Percentiles rank a stretch among this genome's conserved stretches.
These are phyloP conservation scores for Strix uralensis DNA, from an alignment of 2,113 vertebrate genomes.

Conservation along the genomic window DNA sequence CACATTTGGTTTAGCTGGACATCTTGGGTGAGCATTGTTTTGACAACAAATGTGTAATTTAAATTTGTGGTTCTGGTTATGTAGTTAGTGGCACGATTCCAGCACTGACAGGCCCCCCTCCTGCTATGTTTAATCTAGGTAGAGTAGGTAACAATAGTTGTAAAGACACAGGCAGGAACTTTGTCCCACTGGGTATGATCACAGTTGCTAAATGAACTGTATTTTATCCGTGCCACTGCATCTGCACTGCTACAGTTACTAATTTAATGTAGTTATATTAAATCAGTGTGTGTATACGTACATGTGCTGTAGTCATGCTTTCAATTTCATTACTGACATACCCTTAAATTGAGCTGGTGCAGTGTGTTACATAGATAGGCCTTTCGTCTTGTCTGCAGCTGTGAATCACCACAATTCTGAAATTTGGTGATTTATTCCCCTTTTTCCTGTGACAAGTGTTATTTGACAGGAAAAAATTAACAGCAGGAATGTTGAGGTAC, in stretches of 20 bases:
- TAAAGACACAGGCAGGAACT: neutral
- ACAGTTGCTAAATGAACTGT: neutral
- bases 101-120: neutral
- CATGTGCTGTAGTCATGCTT: neutral
- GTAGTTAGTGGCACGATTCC: neutral
- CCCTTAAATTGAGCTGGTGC: neutral
- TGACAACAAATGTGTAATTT: neutral
- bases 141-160: neutral
- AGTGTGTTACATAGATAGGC: neutral
- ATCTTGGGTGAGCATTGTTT: neutral
- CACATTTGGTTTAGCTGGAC: neutral
- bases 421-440: neutral
- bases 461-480: neutral
- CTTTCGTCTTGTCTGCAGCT: neutral
- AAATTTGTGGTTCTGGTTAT: neutral
- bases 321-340: neutral
- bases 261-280: neutral
- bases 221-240: neutral
- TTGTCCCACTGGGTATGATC: neutral
- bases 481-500: neutral
- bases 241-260: neutral
- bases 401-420: neutral
- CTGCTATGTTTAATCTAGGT: neutral
- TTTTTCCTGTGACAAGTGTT: neutral
- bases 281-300: neutral